Percentiles rank a stretch among this genome's conserved stretches.
Conservation (phyloP, 2,888 invertebrate genomes). For the Mesorhabditis spiculigera region DNA sequence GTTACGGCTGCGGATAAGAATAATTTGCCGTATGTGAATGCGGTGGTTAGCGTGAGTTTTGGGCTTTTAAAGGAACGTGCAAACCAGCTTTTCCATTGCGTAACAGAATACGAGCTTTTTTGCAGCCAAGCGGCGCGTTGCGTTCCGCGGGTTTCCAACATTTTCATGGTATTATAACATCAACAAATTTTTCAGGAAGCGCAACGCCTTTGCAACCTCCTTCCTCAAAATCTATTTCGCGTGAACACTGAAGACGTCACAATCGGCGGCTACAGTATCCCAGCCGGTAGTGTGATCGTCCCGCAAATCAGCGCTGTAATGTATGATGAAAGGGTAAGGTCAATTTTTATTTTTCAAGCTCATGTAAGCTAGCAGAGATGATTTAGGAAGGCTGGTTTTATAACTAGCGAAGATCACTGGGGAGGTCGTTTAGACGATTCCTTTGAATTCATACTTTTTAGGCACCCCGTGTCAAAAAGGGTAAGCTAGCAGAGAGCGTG, state of each 20-base stretch:
- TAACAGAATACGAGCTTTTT: neutral
- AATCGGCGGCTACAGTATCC: constrained; percentile 20
- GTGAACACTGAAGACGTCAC: constrained; percentile 18
- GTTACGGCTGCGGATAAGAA: constrained; percentile 26
- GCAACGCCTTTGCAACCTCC: constrained; percentile 27
- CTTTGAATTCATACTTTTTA: too few species aligned
- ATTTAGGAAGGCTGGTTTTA: too few species aligned
- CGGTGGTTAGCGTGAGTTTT: constrained; percentile 23
- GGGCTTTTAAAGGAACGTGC: neutral
- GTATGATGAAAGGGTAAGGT: constrained; percentile 19
- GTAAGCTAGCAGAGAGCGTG: too few species aligned
- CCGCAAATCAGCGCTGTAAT: constrained; percentile 30
- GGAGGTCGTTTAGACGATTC: too few species aligned
- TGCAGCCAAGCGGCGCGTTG: too few species aligned
- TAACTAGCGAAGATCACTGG: too few species aligned
- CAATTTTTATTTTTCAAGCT: neutral
- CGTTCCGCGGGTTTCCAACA: neutral
- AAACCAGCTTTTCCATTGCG: neutral
- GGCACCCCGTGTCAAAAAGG: too few species aligned
- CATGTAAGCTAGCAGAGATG: too few species aligned
- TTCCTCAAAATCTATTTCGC: constrained; percentile 28
- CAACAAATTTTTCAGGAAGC: constrained; percentile 16
- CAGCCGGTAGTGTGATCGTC: constrained; percentile 20
- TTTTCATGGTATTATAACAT: too few species aligned
- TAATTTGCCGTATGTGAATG: constrained; percentile 24